phyloP scores from a whole-genome alignment of 2,113 vertebrate species.

The Hypocryptadius cinnamomeus region DNA sequence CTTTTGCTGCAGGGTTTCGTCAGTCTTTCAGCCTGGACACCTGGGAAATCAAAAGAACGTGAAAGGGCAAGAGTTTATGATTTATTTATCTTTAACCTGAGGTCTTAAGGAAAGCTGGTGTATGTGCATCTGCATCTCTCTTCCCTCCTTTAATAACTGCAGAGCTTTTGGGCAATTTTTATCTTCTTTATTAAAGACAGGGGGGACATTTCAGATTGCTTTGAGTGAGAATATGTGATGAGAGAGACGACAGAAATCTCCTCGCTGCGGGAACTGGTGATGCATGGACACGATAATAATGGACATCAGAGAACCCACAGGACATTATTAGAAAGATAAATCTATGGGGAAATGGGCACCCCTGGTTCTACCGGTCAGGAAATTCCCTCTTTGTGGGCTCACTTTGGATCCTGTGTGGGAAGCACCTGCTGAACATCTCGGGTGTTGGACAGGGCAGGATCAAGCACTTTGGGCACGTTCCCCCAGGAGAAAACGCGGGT shows the following conservation, averaged over 20 bases:
- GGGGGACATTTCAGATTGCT: not conserved
- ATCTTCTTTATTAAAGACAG: not conserved
- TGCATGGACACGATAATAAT: rapidly evolving
- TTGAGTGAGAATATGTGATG: not conserved
- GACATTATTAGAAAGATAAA: not conserved
- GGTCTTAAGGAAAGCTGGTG: not conserved
- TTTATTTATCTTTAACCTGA: conserved; percentile 3
- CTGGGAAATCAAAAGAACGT: not conserved
- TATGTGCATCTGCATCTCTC: not conserved
- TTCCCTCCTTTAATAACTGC: not conserved
- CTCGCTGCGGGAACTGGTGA: not conserved
- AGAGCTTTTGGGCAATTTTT: not conserved
- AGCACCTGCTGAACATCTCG: rapidly evolving
- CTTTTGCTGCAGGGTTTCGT: not conserved
- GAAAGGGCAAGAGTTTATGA: not conserved
- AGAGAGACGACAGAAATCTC: not conserved
- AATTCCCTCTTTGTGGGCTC: not conserved
- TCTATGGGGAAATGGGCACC: rapidly evolving
- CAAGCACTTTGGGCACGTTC: rapidly evolving
- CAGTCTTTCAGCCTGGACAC: not conserved
- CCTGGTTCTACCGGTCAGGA: not conserved
- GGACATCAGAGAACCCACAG: not conserved
- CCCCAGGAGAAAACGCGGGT: rapidly evolving
- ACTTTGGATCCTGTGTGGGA: not conserved
- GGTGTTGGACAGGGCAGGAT: not conserved